Conservation (phyloP, 2,113 vertebrate species). For the Beaufortia kweichowensis region DNA sequence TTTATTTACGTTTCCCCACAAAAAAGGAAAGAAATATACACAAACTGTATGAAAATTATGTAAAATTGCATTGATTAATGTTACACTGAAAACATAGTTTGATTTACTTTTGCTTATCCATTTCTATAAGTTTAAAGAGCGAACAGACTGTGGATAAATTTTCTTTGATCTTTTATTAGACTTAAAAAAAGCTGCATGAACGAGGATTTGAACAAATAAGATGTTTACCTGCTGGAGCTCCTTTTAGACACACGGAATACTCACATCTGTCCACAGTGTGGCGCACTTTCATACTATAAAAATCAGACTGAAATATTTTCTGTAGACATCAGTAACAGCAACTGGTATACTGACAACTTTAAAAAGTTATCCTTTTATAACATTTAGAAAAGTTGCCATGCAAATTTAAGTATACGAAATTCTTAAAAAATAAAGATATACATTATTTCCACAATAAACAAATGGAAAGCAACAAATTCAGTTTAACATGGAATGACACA, state of each 20-base stretch:
- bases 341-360: neutral
- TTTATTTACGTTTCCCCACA: too few relatives aligned
- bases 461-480: neutral
- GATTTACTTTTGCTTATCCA: too few relatives aligned
- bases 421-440: too few relatives aligned
- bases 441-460: neutral
- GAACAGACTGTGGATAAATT: neutral
- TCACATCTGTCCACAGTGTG: slow-evolving; percentile 1
- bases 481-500: neutral
- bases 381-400: neutral
- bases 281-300: neutral
- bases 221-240: too few relatives aligned
- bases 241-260: neutral
- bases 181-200: neutral
- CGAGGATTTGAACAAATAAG: neutral
- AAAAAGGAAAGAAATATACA: too few relatives aligned
- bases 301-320: neutral
- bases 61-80: too few relatives aligned
- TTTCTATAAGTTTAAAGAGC: too few relatives aligned
- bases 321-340: neutral
- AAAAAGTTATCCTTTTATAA: neutral
- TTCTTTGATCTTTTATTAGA: slow-evolving; percentile 11
- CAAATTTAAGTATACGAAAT: neutral
- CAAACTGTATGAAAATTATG: too few relatives aligned
- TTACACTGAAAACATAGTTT: too few relatives aligned